Base-by-base conservation (phyloP, 2,113 vertebrate genomes). In the Osmerus mordax region DNA sequence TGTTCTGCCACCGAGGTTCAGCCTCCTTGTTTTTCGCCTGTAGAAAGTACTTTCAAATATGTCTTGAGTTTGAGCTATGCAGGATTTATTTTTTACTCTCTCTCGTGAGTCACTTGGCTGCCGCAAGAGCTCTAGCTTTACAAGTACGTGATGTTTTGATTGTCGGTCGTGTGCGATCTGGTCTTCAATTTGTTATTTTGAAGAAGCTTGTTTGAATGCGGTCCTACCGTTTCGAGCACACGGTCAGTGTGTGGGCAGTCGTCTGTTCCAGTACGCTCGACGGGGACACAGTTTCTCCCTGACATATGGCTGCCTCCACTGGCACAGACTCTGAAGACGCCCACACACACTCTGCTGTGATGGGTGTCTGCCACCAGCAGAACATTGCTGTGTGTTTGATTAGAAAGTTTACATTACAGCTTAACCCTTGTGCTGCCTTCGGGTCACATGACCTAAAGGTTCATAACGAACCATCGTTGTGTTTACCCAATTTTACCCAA, bases 221-320 rank as follows among this genome's bases (percentile, higher is more conserved):
- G 7, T 11, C 21, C n/a, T 36, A 51, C 64, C 19, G 18, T 78
- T 68, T 12, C 47, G 0, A 58, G 59, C 6, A 53, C 8, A 54
- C 64, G 52, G 23, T 21, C 5, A 18, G 12, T 71, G 52, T 72
- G 2, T 25, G 32, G 59, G 53, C 23, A 21, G 11, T 3, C 18
- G 16, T 13, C 53, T 28, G 7, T 64, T 19, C 25, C 25, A 29
- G 21, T 16, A 16, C 21, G 6, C 60, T n/a, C 18, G 55, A 56
- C 61, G 29, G n/a, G n/a, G 63, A 68, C 51, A 11, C 12, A 0
- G 23, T 8, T 21, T 19, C 15, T 25, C 19, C 7, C 60, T 13
- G 47, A 72, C 65, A 73, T 69, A 73, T 73, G 71, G 66, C 51
- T 36, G 25, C 16, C 69, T 28, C 63, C 65, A 36, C 64, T 60